Evolutionary conservation across 1,140 invertebrate species (phyloP).

Genomic region (Bemisia tabaci): DNA sequence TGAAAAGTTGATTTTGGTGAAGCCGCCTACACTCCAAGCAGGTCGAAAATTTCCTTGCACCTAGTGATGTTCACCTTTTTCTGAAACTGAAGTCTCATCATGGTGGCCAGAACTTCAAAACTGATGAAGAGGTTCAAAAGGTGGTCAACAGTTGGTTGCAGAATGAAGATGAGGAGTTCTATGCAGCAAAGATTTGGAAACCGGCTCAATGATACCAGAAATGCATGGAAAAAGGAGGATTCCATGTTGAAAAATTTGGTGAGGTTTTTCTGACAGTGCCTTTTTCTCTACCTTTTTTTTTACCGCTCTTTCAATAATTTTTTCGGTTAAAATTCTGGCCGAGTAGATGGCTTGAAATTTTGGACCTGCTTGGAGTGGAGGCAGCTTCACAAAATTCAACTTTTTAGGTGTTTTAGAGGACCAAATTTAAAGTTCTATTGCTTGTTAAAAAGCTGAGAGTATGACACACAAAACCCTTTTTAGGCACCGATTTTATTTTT

Average conservation of each 20-base stretch:
- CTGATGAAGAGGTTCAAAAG: too few species aligned
- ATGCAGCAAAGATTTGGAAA: not conserved
- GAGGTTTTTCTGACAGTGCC: not conserved
- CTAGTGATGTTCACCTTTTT: too few species aligned
- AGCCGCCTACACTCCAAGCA: too few species aligned
- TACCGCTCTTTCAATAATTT: not conserved
- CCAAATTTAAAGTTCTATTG: too few species aligned
- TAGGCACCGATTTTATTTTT: not conserved
- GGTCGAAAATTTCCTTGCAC: too few species aligned
- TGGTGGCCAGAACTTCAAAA: not conserved
- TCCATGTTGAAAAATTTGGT: not conserved
- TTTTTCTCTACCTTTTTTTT: not conserved
- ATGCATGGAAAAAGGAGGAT: too few species aligned
- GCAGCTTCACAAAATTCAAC: too few species aligned
- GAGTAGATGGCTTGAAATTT: too few species aligned
- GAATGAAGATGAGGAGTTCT: not conserved
- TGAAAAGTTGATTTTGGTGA: too few species aligned
- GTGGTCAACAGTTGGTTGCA: not conserved
- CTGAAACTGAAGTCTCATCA: not conserved
- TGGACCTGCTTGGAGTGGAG: too few species aligned
- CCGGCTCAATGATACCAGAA: too few species aligned
- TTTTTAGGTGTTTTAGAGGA: too few species aligned
- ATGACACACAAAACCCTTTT: not conserved
- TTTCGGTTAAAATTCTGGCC: not conserved
- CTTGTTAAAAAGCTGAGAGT: not conserved